Conservation (phyloP, 2,113 vertebrate species). For the Caracal caracal region DNA sequence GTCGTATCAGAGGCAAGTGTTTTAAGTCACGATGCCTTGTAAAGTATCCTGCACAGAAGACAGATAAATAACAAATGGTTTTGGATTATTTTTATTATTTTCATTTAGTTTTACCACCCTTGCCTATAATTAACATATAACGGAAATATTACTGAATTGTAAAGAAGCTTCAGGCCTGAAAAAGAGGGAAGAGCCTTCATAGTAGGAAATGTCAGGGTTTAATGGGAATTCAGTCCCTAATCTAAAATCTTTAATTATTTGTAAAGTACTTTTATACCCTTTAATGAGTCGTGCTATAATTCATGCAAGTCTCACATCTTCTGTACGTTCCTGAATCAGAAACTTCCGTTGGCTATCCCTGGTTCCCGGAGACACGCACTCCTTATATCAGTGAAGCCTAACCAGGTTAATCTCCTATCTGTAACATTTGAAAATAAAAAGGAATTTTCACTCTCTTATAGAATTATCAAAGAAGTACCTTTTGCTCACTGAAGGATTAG, state of each 20-base stretch:
- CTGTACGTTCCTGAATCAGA: background rate
- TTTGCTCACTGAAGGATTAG: slow-evolving; percentile 80
- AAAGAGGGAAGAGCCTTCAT: background rate
- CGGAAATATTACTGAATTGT: background rate
- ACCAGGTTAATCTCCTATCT: slow-evolving; percentile 77
- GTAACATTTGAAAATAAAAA: slow-evolving; percentile 73
- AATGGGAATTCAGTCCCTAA: background rate
- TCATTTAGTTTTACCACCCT: background rate
- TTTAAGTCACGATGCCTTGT: background rate
- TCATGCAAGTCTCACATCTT: slow-evolving; percentile 4
- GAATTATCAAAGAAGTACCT: slow-evolving; percentile 81
- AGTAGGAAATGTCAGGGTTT: background rate
- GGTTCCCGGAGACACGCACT: slow-evolving; percentile 57
- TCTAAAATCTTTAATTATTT: slow-evolving; percentile 25
- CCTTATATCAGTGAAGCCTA: slow-evolving; percentile 27
- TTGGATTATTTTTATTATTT: background rate
- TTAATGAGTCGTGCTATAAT: background rate
- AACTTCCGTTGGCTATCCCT: background rate
- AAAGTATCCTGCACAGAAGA: background rate
- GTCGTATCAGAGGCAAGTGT: background rate
- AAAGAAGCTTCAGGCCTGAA: background rate
- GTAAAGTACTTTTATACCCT: background rate
- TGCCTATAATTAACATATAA: background rate
- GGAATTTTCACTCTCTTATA: slow-evolving; percentile 81
- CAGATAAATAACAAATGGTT: background rate